Conservation (phyloP, 2,888 invertebrate species). For the Agrilus mali region DNA sequence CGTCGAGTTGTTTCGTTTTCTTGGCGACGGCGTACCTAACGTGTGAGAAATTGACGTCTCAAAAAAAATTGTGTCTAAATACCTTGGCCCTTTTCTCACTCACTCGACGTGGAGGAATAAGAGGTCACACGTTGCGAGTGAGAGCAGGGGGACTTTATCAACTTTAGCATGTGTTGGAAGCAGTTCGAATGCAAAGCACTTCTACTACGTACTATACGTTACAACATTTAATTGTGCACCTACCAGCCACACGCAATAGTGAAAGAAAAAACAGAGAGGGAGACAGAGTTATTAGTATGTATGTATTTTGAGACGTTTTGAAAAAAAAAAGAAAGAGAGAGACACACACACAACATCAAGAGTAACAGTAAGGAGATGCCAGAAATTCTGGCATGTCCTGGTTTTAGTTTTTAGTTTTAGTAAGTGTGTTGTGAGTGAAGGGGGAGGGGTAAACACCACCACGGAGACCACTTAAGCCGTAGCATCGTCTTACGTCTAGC, state of each 20-base stretch:
- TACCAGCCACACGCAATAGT: conserved; percentile 37
- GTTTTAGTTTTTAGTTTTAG: conserved; percentile 2
- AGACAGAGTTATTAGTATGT: conserved; percentile 15
- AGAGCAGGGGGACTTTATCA: too few relatives aligned
- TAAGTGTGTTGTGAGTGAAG: conserved; percentile 5
- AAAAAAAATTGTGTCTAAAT: too few relatives aligned
- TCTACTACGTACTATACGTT: too few relatives aligned
- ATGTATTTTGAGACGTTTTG: not conserved
- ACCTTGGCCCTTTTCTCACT: too few relatives aligned
- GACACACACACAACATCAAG: conserved; percentile 6
- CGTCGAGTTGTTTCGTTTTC: conserved; percentile 67
- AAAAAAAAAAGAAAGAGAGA: conserved; percentile 14
- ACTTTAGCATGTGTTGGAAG: too few relatives aligned
- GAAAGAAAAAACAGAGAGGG: conserved; percentile 4
- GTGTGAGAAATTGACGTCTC: conserved; percentile 2
- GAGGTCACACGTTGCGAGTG: too few relatives aligned
- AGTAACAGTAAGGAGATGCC: not conserved
- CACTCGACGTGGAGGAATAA: too few relatives aligned
- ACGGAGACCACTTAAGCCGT: conserved; percentile 16
- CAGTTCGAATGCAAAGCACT: too few relatives aligned
- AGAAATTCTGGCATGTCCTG: not conserved
- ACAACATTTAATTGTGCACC: conserved; percentile 27
- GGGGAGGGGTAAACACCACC: conserved; percentile 13
- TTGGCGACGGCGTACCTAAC: conserved; percentile 63
- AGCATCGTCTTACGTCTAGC: conserved; percentile 59